Conservation (phyloP, 2,797 vertebrate species). For the Lycodopsis pacificus region DNA sequence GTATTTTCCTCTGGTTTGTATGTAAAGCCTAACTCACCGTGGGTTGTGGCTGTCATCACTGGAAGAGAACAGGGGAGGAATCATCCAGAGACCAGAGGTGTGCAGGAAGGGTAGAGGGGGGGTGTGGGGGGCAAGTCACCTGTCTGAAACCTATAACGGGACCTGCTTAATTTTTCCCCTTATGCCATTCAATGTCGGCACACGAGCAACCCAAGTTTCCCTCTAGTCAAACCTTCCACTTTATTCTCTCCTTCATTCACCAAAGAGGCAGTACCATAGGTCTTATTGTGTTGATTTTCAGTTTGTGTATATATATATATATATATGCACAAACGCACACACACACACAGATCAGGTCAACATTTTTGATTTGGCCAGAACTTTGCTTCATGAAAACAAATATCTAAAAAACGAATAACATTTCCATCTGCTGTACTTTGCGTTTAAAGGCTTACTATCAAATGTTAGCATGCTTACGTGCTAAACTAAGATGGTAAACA, state of each 20-base stretch:
- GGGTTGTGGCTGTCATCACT: slow-evolving; percentile 19
- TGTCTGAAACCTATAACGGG: not conserved
- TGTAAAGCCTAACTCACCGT: slow-evolving; percentile 27
- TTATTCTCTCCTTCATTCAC: not conserved
- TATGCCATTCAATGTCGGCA: not conserved
- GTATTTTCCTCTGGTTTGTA: slow-evolving; percentile 36
- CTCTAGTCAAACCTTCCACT: not conserved
- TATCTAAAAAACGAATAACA: not conserved
- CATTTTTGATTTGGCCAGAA: not conserved
- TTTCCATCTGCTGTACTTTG: not conserved
- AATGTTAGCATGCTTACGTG: not conserved
- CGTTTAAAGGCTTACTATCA: not conserved
- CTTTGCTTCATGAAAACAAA: not conserved
- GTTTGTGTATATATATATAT: not conserved
- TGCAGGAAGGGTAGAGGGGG: not conserved
- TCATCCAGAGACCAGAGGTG: slow-evolving; percentile 17
- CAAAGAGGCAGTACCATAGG: not conserved
- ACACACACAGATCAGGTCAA: not conserved
- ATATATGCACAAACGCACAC: not conserved
- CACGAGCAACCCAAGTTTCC: not conserved
- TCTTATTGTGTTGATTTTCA: not conserved
- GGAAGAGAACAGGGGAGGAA: slow-evolving; percentile 16
- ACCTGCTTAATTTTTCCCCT: not conserved
- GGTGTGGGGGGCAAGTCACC: not conserved
- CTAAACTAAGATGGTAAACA: not conserved